Conservation (phyloP, 2,888 invertebrate genomes). For the Oscheius sp. region DNA sequence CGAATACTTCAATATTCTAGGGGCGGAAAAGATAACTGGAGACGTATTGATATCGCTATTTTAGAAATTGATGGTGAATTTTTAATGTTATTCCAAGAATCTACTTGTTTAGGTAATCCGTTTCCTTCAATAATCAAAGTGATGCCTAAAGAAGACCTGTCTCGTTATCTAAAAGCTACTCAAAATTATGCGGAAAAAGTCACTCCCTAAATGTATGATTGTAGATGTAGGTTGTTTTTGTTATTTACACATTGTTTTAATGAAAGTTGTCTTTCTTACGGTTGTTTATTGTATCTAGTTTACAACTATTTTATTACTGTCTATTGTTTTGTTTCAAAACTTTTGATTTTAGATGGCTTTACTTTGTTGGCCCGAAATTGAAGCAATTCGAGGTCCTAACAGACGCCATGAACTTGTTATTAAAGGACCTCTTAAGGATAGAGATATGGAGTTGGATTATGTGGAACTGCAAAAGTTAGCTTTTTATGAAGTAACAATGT, state of each 20-base stretch:
- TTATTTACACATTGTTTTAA: conserved; percentile 9
- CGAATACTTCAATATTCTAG: conserved; percentile 52
- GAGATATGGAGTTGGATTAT: conserved; percentile 6
- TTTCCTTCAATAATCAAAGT: conserved; percentile 57
- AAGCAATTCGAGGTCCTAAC: conserved; percentile 5
- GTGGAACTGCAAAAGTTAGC: conserved; percentile 19
- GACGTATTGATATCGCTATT: conserved; percentile 57
- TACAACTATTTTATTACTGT: not conserved
- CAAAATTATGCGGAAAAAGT: too few species aligned
- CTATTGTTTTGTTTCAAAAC: not conserved
- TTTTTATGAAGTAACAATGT: conserved; percentile 19
- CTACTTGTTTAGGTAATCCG: conserved; percentile 45
- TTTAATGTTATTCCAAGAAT: not conserved
- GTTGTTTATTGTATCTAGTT: not conserved
- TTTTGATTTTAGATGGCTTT: conserved; percentile 4
- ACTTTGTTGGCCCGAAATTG: conserved; percentile 24
- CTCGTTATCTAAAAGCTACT: too few species aligned
- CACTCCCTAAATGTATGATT: too few species aligned
- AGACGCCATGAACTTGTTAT: conserved; percentile 25
- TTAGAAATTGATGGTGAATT: conserved; percentile 61
- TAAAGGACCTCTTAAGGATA: conserved; percentile 3
- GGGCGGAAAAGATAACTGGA: conserved; percentile 53
- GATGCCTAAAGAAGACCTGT: too few species aligned
- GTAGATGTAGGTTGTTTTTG: conserved; percentile 17
- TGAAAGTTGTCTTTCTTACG: not conserved